Evolutionary conservation across 1,140 invertebrate genomes (phyloP).

Genomic region (Caenorhabditis elegans): DNA sequence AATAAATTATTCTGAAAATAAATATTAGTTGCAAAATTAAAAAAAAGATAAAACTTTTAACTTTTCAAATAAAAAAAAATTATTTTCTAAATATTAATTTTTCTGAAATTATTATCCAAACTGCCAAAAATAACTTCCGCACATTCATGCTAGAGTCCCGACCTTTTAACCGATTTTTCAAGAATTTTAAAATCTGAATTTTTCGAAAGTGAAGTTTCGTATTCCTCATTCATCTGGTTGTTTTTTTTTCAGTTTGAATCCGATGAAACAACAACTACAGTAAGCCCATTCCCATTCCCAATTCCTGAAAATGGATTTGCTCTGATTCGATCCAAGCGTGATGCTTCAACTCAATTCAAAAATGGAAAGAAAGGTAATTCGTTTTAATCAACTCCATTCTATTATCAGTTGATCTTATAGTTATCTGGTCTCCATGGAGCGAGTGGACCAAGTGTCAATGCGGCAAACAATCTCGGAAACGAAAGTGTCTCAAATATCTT

Average conservation of each 20-base stretch:
- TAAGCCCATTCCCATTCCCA: slow-evolving; percentile 15
- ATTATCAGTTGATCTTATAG: slow-evolving; percentile 3
- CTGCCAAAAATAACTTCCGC: too few species aligned
- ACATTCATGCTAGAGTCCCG: too few species aligned
- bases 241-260: neutral
- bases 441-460: slow-evolving; percentile 28
- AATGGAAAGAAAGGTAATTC: neutral
- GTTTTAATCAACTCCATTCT: neutral
- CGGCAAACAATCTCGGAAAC: slow-evolving; percentile 10
- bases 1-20: too few species aligned
- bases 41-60: too few species aligned
- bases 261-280: neutral
- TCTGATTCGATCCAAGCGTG: neutral
- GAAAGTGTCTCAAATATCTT: slow-evolving; percentile 23
- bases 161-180: too few species aligned
- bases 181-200: too few species aligned
- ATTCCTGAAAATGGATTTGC: slow-evolving; percentile 13
- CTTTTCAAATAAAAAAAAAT: too few species aligned
- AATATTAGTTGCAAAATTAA: too few species aligned
- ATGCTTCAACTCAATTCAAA: neutral
- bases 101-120: too few species aligned
- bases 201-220: too few species aligned
- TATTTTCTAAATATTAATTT: too few species aligned
- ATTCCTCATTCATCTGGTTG: too few species aligned
- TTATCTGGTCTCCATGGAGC: slow-evolving; percentile 9